These are phyloP conservation scores for Drosophila pseudotakahashii DNA, from an alignment of 2,888 invertebrate genomes.

Conservation along the genomic window DNA sequence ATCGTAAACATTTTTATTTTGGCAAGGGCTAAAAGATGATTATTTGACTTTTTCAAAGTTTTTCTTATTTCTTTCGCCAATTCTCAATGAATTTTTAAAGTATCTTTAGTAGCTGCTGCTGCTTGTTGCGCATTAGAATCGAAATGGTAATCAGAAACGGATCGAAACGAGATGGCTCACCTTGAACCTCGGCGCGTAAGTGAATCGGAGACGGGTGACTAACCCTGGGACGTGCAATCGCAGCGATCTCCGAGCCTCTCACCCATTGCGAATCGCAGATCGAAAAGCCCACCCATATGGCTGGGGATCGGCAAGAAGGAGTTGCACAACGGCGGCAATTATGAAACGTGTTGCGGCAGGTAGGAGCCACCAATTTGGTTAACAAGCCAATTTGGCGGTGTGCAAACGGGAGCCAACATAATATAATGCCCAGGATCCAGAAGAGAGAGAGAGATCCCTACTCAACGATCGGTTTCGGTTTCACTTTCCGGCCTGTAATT, in stretches of 20 bases:
- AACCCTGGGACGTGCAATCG: slow-evolving; percentile 51
- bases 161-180: slow-evolving; percentile 49
- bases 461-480: slow-evolving; percentile 66
- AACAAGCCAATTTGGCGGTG: slow-evolving; percentile 72
- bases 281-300: slow-evolving; percentile 56
- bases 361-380: slow-evolving; percentile 72
- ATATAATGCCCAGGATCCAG: slow-evolving; percentile 48
- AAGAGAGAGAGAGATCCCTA: slow-evolving; percentile 42
- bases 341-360: slow-evolving; percentile 71
- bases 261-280: slow-evolving; percentile 5
- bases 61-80: neutral
- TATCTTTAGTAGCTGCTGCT: slow-evolving; percentile 22
- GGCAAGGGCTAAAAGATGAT: too few species aligned
- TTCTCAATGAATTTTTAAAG: slow-evolving; percentile 1
- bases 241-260: slow-evolving; percentile 27
- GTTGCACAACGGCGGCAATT: slow-evolving; percentile 58
- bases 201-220: slow-evolving; percentile 47
- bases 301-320: slow-evolving; percentile 24
- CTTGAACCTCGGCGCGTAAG: slow-evolving; percentile 62
- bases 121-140: slow-evolving; percentile 61
- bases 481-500: slow-evolving; percentile 78
- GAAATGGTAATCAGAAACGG: slow-evolving; percentile 38
- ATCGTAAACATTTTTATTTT: too few species aligned
- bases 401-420: slow-evolving; percentile 22
- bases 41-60: too few species aligned